Conservation (phyloP, 2,888 invertebrate species). For the Trachelus tabidus region DNA sequence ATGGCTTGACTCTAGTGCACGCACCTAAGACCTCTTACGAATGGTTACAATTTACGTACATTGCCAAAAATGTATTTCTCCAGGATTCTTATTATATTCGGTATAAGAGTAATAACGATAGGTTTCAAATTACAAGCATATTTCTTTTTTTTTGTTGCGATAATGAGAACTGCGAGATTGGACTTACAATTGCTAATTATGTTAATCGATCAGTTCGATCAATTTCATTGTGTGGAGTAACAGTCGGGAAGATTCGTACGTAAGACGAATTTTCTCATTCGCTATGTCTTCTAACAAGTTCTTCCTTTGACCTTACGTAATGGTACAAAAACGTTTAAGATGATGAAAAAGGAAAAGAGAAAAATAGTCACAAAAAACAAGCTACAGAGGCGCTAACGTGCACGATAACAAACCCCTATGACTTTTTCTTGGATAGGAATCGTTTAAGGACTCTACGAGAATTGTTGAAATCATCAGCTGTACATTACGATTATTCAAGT, state of each 20-base stretch:
- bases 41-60: neutral
- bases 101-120: neutral
- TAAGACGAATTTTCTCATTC: neutral
- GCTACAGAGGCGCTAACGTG: conserved; percentile 17
- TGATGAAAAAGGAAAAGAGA: neutral
- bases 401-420: conserved; percentile 20
- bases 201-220: neutral
- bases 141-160: neutral
- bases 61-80: neutral
- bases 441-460: neutral
- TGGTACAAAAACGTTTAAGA: neutral
- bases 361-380: neutral
- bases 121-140: neutral
- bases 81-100: neutral
- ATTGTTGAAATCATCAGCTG: neutral
- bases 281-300: neutral
- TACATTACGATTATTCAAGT: conserved; percentile 20
- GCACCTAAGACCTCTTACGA: neutral
- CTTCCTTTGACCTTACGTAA: neutral
- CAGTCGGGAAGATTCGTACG: neutral
- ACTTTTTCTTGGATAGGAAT: neutral
- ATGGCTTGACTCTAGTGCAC: neutral
- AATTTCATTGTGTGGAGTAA: neutral
- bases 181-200: neutral
- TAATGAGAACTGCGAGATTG: neutral